Evolutionary conservation across 35 echinoderm and acorn worm genomes (phyloP), one percentile per base, ranked within the genome.

Genomic region (Apostichopus californicus): DNA sequence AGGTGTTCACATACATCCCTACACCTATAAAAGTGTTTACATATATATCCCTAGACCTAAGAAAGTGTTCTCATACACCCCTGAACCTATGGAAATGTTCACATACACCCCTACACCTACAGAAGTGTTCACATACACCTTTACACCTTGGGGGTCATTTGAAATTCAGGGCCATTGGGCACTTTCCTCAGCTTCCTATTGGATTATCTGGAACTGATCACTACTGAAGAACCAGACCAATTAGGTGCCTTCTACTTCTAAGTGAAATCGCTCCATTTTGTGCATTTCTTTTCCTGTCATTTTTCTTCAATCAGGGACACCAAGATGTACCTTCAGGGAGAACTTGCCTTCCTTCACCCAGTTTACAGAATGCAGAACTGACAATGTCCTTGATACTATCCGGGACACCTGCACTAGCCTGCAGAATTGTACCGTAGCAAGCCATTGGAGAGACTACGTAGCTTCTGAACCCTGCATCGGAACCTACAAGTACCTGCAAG

Each of bases 401-500:
- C 64, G 96, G 11, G 57, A 71, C 56, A 65, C 57, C 9, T 97
- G 96, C 70, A 97, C 91, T 18, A 97, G 94, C 55, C 11, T 86
- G 26, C 46, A 53, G 57, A 93, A 97, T 80, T 97, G 96, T 46
- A 95, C 96, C 8, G 96, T 97, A 15, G 91, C 96, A 1, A 97
- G 91, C 66, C 89, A 97, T 34, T 97, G 96, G 96, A 83, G 52
- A 5, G 87, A 92, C 77, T 97, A 97, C 66, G 86, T 89, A 5
- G 79, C 77, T 13, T 54, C 70, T 18, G 93, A 95, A 77, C 93
- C 96, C 1, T 97, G 96, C 72, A 52, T 93, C 63, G 96, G 96
- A 0, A 97, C 90, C 12, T 92, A 93, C 96, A 97, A 97, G 82
- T 97, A 97, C 60, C 93, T 97, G 5, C 87, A 95, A 64, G 93